Evolutionary conservation across 2,888 invertebrate species (phyloP).

Genomic region (Pristionchus mayeri): DNA sequence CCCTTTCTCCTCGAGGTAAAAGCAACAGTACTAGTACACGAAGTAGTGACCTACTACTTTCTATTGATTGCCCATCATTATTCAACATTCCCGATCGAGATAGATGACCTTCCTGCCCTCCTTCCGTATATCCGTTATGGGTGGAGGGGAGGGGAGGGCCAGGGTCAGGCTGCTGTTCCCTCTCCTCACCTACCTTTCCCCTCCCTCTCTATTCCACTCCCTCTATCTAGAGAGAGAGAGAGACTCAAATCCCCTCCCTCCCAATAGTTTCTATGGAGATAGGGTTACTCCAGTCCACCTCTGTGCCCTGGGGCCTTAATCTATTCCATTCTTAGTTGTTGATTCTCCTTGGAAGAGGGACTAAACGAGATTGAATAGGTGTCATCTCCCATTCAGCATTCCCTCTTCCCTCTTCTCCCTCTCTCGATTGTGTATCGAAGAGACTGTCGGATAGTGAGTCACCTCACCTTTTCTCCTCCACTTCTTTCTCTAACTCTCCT

Average conservation of each 20-base stretch:
- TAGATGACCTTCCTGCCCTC: constrained; percentile 29
- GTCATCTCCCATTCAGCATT: background rate
- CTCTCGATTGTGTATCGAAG: constrained; percentile 37
- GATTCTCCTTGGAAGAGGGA: background rate
- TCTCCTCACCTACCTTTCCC: too few relatives aligned
- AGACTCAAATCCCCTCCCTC: constrained; percentile 30
- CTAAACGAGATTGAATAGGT: background rate
- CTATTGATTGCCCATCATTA: constrained; percentile 35
- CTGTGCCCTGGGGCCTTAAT: background rate
- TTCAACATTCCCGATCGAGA: background rate
- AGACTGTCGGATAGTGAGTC: constrained; percentile 27
- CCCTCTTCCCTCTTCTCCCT: background rate
- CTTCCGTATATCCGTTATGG: constrained; percentile 34
- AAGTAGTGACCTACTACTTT: background rate
- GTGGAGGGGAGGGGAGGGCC: background rate
- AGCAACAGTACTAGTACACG: background rate
- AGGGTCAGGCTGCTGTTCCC: constrained; percentile 23
- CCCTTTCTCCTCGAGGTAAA: background rate
- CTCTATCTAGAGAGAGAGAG: constrained; percentile 8
- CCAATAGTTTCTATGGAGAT: background rate
- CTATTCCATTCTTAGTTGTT: background rate
- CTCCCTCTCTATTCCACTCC: background rate
- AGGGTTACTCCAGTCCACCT: background rate
- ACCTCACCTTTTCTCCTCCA: background rate
- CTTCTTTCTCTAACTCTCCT: constrained; percentile 11